phyloP scores from a whole-genome alignment of 1,140 invertebrate species.

The Lerema accius region DNA sequence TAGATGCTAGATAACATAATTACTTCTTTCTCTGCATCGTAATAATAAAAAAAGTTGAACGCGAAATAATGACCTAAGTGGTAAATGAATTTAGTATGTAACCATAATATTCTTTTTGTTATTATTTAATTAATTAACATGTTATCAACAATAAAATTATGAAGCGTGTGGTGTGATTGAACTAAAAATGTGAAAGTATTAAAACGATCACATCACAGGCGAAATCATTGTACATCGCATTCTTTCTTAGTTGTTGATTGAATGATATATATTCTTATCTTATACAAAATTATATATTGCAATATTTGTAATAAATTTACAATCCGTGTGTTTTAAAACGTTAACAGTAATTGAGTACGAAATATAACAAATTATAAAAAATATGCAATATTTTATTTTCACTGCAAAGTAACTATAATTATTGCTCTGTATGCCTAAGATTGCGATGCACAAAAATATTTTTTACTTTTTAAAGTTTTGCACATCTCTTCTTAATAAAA shows the following conservation, averaged over 20 bases:
- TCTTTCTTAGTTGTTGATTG: background rate
- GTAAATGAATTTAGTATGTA: constrained; percentile 9
- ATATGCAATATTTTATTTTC: too few species aligned
- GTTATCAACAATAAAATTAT: background rate
- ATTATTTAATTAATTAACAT: background rate
- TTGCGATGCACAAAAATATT: constrained; percentile 3
- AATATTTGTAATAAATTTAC: too few species aligned
- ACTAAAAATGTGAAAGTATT: constrained; percentile 1
- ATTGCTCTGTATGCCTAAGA: too few species aligned
- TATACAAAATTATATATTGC: too few species aligned
- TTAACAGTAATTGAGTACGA: too few species aligned
- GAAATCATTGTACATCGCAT: constrained; percentile 8
- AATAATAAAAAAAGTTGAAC: too few species aligned
- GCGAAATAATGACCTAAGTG: too few species aligned
- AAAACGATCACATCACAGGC: constrained; percentile 15
- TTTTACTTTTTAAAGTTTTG: constrained; percentile 19
- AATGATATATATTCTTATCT: too few species aligned
- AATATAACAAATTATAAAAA: too few species aligned
- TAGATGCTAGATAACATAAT: constrained; percentile 5
- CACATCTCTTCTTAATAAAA: background rate
- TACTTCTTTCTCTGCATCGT: too few species aligned
- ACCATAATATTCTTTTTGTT: constrained; percentile 19
- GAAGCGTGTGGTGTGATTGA: background rate
- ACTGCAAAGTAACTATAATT: too few species aligned
- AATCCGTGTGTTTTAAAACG: too few species aligned